Conservation (phyloP, 2,797 vertebrate species). For the Micrastur ruficollis region DNA sequence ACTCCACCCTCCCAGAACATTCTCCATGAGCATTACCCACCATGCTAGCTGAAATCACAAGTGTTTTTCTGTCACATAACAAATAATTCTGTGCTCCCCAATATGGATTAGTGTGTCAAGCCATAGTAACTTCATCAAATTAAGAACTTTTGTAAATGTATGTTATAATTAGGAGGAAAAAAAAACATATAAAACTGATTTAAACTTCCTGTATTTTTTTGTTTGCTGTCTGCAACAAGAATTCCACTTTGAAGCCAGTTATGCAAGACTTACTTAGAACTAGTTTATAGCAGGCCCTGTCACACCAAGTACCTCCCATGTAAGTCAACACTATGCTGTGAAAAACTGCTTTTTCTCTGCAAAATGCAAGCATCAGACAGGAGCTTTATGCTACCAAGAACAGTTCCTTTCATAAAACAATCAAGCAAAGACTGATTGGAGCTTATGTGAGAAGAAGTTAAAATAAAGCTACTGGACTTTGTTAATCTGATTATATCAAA, state of each 20-base stretch:
- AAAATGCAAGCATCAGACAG: neutral
- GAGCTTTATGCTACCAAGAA: neutral
- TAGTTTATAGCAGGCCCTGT: neutral
- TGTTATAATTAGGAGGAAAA: neutral
- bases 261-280: neutral
- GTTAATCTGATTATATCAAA: neutral
- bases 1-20: neutral
- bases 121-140: neutral
- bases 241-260: neutral
- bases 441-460: neutral
- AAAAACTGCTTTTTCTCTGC: neutral
- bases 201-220: neutral
- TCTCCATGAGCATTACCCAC: neutral
- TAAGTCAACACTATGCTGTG: neutral
- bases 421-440: neutral
- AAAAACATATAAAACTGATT: neutral
- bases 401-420: neutral
- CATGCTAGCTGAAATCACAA: neutral
- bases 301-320: neutral
- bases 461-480: neutral
- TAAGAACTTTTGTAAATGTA: neutral
- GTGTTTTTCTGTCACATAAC: neutral
- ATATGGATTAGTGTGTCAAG: neutral
- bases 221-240: neutral
- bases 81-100: neutral